Evolutionary conservation across 2,888 invertebrate species (phyloP), one percentile per base, ranked within the genome.

Genomic region (Laspeyria flexula): DNA sequence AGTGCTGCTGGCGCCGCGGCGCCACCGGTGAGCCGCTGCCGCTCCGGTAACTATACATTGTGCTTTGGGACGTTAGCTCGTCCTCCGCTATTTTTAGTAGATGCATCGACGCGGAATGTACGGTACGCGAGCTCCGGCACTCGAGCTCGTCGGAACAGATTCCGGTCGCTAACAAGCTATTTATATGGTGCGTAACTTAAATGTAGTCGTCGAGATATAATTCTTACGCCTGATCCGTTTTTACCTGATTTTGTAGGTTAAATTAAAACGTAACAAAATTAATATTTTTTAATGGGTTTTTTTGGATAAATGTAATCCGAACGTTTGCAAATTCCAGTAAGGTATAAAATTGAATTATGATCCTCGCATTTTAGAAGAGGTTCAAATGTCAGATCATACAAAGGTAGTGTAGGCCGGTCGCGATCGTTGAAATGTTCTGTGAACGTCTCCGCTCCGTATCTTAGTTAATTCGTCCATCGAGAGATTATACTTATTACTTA

Each of bases 401-500:
- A 12, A 5, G 2, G 18, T n/a, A 34, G 44, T 49, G 23, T 34
- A 43, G 27, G 15, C 52, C 41, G 13, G 15, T 31, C 13, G n/a
- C 44, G 33, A 42, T 45, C 43, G 48, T 34, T 41, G 27, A 62
- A 63, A 59, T 65, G 57, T 70, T 67, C 59, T 60, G 41, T 59
- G 61, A 65, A 67, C 25, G 47, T 67, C 52, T 64, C 50, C 35
- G 27, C 55, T 58, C 52, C 49, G 55, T 47, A 55, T 56, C 51
- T 65, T 65, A 59, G 56, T 75, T 71, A 63, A 81, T 85, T 85
- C 88, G 88, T 90, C 87, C 88, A 85, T 69, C 72, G 69, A 81
- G 86, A 87, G 86, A 88, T 89, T 88, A 73, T 78, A 75, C 70
- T 45, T 72, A 75, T 73, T 73, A 73, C 63, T 68, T 51, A 67